Percentiles rank a stretch among this genome's conserved stretches.
phyloP scores from a whole-genome alignment of 37 sponge, comb jelly and placozoan genomes.

The Tethya wilhelma region DNA sequence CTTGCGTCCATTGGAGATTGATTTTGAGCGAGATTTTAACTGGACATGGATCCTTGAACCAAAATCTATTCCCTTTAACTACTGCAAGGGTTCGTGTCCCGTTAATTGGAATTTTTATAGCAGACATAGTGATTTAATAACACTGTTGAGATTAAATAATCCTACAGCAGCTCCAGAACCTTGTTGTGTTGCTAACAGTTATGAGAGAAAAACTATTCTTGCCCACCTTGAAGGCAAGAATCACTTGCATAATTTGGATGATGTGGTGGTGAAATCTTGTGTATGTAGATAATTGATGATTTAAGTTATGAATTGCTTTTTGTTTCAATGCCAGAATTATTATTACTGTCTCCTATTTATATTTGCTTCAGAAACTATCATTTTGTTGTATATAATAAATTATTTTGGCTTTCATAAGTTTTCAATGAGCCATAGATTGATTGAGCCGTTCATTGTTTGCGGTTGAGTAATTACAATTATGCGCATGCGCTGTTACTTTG shows the following conservation, averaged over 20 bases:
- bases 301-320: too few relatives aligned
- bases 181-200: slow-evolving; percentile 61
- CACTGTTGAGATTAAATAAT: slow-evolving; percentile 16
- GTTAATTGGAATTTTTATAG: background rate
- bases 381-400: too few relatives aligned
- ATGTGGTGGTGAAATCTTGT: slow-evolving; percentile 11
- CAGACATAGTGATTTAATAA: slow-evolving; percentile 19
- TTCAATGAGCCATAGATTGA: too few relatives aligned
- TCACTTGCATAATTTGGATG: background rate
- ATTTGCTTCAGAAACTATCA: too few relatives aligned
- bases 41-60: slow-evolving; percentile 64
- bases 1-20: slow-evolving; percentile 14
- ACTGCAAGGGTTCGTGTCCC: slow-evolving; percentile 65
- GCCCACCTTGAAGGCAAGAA: background rate
- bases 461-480: too few relatives aligned
- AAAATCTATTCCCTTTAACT: slow-evolving; percentile 21
- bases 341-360: too few relatives aligned
- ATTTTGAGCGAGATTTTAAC: slow-evolving; percentile 48
- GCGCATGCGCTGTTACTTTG: slow-evolving; percentile 17
- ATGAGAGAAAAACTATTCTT: background rate
- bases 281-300: slow-evolving; percentile 34
- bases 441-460: too few relatives aligned
- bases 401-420: too few relatives aligned
- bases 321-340: too few relatives aligned
- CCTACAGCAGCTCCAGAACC: slow-evolving; percentile 68